phyloP scores from a whole-genome alignment of 1,140 invertebrate species.

The Eurosta solidaginis region DNA sequence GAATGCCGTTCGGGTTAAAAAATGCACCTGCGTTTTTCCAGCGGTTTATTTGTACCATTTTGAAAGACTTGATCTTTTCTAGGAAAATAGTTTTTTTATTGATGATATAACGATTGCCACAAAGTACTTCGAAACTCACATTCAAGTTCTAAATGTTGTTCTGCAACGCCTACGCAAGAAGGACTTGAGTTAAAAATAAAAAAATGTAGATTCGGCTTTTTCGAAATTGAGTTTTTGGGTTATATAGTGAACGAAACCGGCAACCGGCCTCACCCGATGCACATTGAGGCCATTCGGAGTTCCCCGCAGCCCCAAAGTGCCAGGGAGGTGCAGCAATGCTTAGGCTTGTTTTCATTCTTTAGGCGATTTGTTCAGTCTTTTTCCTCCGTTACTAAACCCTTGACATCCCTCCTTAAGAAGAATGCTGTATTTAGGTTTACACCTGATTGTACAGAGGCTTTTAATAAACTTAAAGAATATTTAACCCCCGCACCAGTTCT shows the following conservation, averaged over 20 bases:
- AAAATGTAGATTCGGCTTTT: conserved; percentile 36
- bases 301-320: neutral
- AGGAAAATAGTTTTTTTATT: conserved; percentile 31
- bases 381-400: neutral
- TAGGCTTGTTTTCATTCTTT: too few relatives aligned
- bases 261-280: neutral
- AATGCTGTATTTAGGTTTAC: conserved; percentile 33
- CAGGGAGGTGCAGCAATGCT: neutral
- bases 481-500: conserved; percentile 38
- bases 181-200: neutral
- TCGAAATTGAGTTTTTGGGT: conserved; percentile 38
- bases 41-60: neutral
- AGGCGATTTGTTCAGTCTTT: conserved; percentile 20
- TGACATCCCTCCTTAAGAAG: neutral
- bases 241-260: conserved; percentile 41
- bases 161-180: conserved; percentile 21
- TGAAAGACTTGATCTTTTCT: neutral
- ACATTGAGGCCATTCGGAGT: neutral
- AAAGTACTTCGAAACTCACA: conserved; percentile 38
- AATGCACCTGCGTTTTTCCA: too few relatives aligned
- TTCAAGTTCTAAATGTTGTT: conserved; percentile 33
- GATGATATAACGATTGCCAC: conserved; percentile 37
- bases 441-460: neutral
- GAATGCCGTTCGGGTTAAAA: too few relatives aligned
- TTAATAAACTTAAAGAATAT: neutral